Base-by-base conservation (phyloP, 2,888 invertebrate genomes). In the Andrena minutula region DNA sequence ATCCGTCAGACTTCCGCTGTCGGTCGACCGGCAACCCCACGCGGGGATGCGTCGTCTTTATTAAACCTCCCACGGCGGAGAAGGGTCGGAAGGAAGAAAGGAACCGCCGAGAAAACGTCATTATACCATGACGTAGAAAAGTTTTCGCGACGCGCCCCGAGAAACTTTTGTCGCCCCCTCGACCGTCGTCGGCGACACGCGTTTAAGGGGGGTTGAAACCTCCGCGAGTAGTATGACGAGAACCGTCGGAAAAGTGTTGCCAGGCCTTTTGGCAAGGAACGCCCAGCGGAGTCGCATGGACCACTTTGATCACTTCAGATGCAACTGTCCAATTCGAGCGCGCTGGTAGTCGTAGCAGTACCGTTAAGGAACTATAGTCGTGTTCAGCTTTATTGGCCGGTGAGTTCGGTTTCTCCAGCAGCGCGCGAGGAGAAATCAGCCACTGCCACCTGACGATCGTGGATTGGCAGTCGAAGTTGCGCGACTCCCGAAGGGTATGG, bases 31-130 rank as follows among this genome's bases (percentile, higher is more conserved):
- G 41, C 26, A 26, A 35, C 53, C 32, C 69, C 23, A 41, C 53
- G 30, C 20, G 41, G 16, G 58, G 30, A 30, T 20, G 47, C 41
- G 60, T 72, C 82, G 74, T 82, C 76, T 82, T 82, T 68, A 75
- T 79, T 41, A 58, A 66, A 51, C 28, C 32, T 78, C 41, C 35
- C 16, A 74, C 10, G 12, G 23, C 47, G 30, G 49, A 58, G 68
- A 10, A 28, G 49, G 23, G 53, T 56, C n/a, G 53, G 8, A 51
- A 71, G 26, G 28, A 26, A 56, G 23, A n/a, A 20, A 8, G 20
- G 60, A 51, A 35, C 23, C 28, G 49, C 30, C 66, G 66, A 53
- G 47, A 58, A 41, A 64, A 70, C 71, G 76, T 83, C 82, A 75
- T 82, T 82, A 79, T 69, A 41, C 63, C 53, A 32, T n/a, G 64